Conservation (phyloP, 2,113 vertebrate genomes). For the Phyllopteryx taeniolatus region DNA sequence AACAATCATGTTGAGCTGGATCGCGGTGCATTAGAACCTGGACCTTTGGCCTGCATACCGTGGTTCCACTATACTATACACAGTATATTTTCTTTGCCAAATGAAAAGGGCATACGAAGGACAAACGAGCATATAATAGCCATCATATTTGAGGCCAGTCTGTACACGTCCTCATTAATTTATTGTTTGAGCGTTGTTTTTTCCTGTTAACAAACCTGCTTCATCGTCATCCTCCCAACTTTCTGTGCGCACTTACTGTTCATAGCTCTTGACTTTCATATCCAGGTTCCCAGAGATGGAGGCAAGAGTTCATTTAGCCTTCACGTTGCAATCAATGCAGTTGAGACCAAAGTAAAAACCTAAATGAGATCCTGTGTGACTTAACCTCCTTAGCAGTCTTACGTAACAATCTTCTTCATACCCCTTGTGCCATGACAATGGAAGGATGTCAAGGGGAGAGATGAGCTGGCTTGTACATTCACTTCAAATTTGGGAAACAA, state of each 20-base stretch:
- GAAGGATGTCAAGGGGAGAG: conserved; percentile 7
- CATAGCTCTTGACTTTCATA: conserved; percentile 36
- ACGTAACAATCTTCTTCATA: conserved; percentile 34
- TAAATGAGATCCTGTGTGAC: conserved; percentile 72
- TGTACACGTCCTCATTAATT: conserved; percentile 33
- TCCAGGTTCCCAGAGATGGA: conserved; percentile 42
- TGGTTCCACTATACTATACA: conserved; percentile 10
- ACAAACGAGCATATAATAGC: conserved; percentile 9
- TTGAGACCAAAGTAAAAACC: conserved; percentile 53
- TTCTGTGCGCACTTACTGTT: conserved; percentile 29
- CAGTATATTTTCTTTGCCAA: conserved; percentile 27
- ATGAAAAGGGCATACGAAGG: conserved; percentile 18
- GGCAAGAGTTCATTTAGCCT: conserved; percentile 67
- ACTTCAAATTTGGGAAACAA: conserved; percentile 23
- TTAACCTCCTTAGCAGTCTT: conserved; percentile 57
- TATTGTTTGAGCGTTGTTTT: conserved; percentile 28
- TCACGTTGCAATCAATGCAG: conserved; percentile 69
- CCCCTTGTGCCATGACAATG: conserved; percentile 7
- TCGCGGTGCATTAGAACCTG: conserved; percentile 13
- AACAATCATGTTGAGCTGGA: conserved; percentile 29
- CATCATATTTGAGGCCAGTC: conserved; percentile 21
- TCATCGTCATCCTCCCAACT: conserved; percentile 33
- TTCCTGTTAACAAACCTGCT: conserved; percentile 24
- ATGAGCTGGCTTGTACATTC: conserved; percentile 7
- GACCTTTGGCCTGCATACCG: conserved; percentile 31